A percentile compares a stretch with the other conserved stretches of the same genome.
Conservation (phyloP, 2,797 vertebrate genomes). For the Orientallactaga sibirica region DNA sequence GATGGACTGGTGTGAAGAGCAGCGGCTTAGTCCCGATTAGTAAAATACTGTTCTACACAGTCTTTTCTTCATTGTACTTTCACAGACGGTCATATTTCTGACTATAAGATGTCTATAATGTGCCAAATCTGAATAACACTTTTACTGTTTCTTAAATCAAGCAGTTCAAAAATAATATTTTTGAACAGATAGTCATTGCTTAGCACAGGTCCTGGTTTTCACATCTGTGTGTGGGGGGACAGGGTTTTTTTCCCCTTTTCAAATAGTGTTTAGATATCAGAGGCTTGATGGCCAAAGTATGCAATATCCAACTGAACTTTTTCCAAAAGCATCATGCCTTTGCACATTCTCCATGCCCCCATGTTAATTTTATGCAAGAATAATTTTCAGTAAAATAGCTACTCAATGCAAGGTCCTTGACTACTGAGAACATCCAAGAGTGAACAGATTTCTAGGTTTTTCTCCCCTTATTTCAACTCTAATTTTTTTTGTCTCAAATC, state of each 20-base stretch:
- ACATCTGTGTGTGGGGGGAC: not conserved
- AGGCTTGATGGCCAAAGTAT: not conserved
- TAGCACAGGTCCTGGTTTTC: conserved; percentile 3
- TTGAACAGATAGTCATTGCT: conserved; percentile 29
- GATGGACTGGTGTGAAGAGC: conserved; percentile 71
- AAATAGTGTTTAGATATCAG: conserved; percentile 43
- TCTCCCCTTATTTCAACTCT: not conserved
- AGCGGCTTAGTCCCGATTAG: too few relatives aligned
- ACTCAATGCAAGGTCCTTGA: not conserved
- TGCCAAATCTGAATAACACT: conserved; percentile 69
- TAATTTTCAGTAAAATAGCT: conserved; percentile 40
- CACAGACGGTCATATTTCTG: conserved; percentile 72
- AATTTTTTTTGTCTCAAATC: not conserved
- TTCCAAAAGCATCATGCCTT: not conserved
- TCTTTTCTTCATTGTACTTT: not conserved
- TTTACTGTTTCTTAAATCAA: conserved; percentile 61
- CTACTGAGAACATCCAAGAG: conserved; percentile 14
- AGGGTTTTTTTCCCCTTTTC: conserved; percentile 37
- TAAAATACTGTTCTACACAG: not conserved
- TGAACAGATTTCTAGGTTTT: not conserved
- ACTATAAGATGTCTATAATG: conserved; percentile 61
- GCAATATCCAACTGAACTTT: conserved; percentile 25
- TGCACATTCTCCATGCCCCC: not conserved
- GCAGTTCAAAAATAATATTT: conserved; percentile 9
- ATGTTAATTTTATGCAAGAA: conserved; percentile 38